Evolutionary conservation across 2,888 invertebrate species (phyloP), one percentile per base, ranked within the genome.

Genomic region (Hydropsyche betteni): DNA sequence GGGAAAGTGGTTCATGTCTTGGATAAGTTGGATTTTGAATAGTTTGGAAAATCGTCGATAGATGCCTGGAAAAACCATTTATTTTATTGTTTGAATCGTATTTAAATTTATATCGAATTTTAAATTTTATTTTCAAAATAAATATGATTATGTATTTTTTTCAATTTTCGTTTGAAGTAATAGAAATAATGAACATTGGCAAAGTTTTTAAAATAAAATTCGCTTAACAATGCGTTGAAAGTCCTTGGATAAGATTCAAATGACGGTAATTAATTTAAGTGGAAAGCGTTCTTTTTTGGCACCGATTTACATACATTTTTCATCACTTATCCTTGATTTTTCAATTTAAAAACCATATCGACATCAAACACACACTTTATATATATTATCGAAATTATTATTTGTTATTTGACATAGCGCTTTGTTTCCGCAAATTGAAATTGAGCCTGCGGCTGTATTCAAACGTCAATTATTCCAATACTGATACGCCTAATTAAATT

Each of bases 171-270:
- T 44, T 4, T 44, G 4, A 44, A 44, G 3, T 10, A 44, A 44
- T 10, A 4, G 4, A 44, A 44, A 44, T 10, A 44, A 44, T 10
- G 44, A 44, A 44, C 44, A 6, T 44, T 44, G 44, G 44, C 4
- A 44, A 44, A 44, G 44, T 10, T 8, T 24, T 24, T 44, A 44
- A 44, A 8, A 6, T 44, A 10, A 44, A 2, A 10, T 44, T 44
- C 10, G 6, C 44, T 44, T 58, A 58, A 58, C 5, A 16, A 24
- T 16, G 4, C 16, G 24, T 24, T 24, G 24, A 58, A 58, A 58
- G 8, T 24, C 14, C 58, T 58, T 58, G 58, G 58, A 58, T 58
- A 14, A 58, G 16, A 58, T 58, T 58, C 58, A 58, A 58, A 58
- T 24, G 58, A 58, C 24, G 16, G 24, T 58, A 58, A 58, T 58